phyloP scores from a whole-genome alignment of 2,113 vertebrate species.

The Alethe castanea region DNA sequence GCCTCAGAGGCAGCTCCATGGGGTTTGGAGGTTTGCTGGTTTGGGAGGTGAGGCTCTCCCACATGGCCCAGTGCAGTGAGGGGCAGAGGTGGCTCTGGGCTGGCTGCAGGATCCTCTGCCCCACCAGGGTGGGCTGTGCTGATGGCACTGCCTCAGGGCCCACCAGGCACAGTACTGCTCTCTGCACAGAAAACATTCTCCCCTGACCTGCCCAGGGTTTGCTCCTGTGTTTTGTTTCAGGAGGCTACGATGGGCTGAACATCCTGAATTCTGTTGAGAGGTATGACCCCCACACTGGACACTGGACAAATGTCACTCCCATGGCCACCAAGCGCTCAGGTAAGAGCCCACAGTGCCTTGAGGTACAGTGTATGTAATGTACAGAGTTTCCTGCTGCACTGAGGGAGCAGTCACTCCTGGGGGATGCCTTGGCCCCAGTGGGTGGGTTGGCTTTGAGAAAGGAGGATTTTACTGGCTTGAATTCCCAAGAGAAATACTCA shows the following conservation, averaged over 20 bases:
- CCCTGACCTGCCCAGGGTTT: neutral
- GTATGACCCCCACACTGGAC: constrained; percentile 96
- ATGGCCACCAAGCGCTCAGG: constrained; percentile 98
- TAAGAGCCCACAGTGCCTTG: constrained; percentile 31
- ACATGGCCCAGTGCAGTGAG: rapidly evolving
- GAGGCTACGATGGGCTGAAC: constrained; percentile 96
- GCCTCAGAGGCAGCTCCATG: neutral
- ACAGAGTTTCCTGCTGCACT: neutral
- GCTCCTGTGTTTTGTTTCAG: constrained; percentile 66
- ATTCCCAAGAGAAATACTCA: neutral
- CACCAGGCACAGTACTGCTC: neutral
- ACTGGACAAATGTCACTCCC: constrained; percentile 97
- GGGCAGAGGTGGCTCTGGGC: neutral
- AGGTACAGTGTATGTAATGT: neutral
- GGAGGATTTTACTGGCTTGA: neutral
- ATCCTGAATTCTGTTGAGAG: constrained; percentile 97
- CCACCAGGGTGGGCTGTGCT: neutral
- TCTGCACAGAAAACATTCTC: neutral
- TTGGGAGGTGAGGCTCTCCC: neutral
- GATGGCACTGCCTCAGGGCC: neutral
- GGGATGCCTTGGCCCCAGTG: too few relatives aligned
- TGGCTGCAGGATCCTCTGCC: neutral
- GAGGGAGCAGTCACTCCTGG: neutral
- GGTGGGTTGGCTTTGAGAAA: neutral
- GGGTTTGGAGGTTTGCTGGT: neutral